Evolutionary conservation across 1,140 invertebrate genomes (phyloP).

Genomic region (Lutraria rhynchaena): DNA sequence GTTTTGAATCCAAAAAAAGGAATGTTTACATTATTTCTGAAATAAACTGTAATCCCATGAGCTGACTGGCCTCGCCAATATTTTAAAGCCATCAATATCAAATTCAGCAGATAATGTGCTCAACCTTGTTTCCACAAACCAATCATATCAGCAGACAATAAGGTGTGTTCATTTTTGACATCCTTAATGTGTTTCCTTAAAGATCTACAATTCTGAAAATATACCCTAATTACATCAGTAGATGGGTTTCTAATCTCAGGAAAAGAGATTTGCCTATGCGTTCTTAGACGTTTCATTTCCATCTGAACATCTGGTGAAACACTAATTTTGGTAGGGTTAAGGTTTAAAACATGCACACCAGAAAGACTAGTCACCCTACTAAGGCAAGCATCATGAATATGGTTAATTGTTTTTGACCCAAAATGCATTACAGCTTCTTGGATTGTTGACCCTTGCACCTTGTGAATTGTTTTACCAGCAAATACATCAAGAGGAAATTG

Average conservation of each 20-base stretch:
- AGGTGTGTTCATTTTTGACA: constrained; percentile 28
- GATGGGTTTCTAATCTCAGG: background rate
- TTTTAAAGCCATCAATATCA: constrained; percentile 3
- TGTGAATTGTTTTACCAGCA: constrained; percentile 55
- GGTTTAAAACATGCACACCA: constrained; percentile 1
- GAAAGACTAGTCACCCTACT: constrained; percentile 45
- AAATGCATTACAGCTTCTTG: constrained; percentile 32
- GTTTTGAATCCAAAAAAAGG: background rate
- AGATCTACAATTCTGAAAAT: constrained; percentile 45
- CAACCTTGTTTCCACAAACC: constrained; percentile 44
- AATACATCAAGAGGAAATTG: constrained; percentile 36
- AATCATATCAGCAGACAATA: constrained; percentile 28
- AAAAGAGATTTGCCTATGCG: constrained; percentile 1
- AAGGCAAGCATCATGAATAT: constrained; percentile 50
- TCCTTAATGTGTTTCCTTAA: constrained; percentile 38
- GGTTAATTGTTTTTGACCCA: constrained; percentile 15
- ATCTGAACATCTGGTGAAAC: constrained; percentile 31
- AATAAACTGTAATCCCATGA: constrained; percentile 40
- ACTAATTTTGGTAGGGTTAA: constrained; percentile 26
- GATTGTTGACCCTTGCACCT: constrained; percentile 49
- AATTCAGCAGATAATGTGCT: background rate
- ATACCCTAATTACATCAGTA: constrained; percentile 7
- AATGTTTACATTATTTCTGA: background rate
- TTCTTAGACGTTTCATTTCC: constrained; percentile 43
- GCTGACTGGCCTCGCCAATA: background rate